Conservation (phyloP, 2,797 vertebrate genomes). For the Cottoperca gobio region DNA sequence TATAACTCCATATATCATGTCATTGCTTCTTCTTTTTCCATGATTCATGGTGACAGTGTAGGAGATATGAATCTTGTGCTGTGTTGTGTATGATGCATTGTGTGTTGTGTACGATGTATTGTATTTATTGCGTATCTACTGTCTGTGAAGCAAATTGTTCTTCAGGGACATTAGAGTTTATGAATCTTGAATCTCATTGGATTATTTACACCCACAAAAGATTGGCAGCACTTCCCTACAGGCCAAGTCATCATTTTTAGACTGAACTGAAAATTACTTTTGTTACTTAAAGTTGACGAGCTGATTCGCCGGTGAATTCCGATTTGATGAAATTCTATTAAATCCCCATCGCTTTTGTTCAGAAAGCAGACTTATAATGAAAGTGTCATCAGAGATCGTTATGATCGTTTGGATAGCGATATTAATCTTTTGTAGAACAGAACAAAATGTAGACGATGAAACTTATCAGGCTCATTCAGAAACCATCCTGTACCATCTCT, state of each 20-base stretch:
- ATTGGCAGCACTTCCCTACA: background rate
- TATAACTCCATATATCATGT: too few species aligned
- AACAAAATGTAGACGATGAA: background rate
- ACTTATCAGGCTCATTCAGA: background rate
- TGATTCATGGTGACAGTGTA: too few species aligned
- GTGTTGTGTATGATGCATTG: too few species aligned
- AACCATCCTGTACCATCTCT: background rate
- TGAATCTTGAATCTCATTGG: background rate
- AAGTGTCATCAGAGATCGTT: constrained; percentile 1
- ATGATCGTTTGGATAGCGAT: too few species aligned
- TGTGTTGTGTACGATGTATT: too few species aligned
- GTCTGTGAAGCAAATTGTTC: too few species aligned
- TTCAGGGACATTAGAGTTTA: too few species aligned
- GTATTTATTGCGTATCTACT: too few species aligned
- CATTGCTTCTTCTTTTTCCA: too few species aligned
- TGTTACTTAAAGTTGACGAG: constrained; percentile 7
- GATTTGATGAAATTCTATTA: constrained; percentile 18
- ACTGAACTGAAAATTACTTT: background rate
- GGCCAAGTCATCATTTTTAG: background rate
- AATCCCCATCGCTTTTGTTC: constrained; percentile 9
- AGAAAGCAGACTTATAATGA: background rate
- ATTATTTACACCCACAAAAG: background rate
- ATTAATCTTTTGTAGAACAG: too few species aligned
- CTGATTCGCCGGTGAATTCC: too few species aligned
- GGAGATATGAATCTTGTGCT: too few species aligned